A percentile compares a stretch with the other conserved stretches of the same genome.
phyloP scores from a whole-genome alignment of 2,113 vertebrate genomes.

The Sardina pilchardus region DNA sequence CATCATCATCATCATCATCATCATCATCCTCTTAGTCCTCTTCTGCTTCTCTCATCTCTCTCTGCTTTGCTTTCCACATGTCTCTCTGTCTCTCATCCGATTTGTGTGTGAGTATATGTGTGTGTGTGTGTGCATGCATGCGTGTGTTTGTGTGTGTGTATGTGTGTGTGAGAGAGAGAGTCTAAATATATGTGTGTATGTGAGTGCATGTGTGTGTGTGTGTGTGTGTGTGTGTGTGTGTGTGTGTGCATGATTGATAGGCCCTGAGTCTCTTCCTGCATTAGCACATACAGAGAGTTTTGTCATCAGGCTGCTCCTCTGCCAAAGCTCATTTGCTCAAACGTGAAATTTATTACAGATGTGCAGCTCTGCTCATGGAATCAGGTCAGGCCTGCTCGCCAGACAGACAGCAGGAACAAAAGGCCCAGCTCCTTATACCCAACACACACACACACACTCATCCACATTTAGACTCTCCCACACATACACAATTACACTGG shows the following conservation, averaged over 20 bases:
- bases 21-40: neutral
- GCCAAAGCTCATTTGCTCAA: constrained; percentile 70
- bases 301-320: constrained; percentile 64
- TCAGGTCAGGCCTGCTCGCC: constrained; percentile 55
- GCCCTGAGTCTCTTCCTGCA: constrained; percentile 61
- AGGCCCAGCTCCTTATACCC: constrained; percentile 42
- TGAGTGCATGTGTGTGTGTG: neutral
- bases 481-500: too few relatives aligned
- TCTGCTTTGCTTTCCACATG: neutral
- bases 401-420: constrained; percentile 60
- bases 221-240: constrained; percentile 22
- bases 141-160: constrained; percentile 5
- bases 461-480: too few relatives aligned
- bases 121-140: constrained; percentile 16
- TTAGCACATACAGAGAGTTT: constrained; percentile 65
- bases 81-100: neutral
- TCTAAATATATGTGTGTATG: neutral
- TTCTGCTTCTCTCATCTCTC: neutral
- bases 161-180: neutral
- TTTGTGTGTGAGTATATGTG: constrained; percentile 34
- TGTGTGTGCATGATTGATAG: constrained; percentile 55
- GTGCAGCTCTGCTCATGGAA: constrained; percentile 60
- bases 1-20: neutral
- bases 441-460: neutral
- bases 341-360: constrained; percentile 73